Conservation (phyloP, 2,797 vertebrate species). For the Pteropus rufus region DNA sequence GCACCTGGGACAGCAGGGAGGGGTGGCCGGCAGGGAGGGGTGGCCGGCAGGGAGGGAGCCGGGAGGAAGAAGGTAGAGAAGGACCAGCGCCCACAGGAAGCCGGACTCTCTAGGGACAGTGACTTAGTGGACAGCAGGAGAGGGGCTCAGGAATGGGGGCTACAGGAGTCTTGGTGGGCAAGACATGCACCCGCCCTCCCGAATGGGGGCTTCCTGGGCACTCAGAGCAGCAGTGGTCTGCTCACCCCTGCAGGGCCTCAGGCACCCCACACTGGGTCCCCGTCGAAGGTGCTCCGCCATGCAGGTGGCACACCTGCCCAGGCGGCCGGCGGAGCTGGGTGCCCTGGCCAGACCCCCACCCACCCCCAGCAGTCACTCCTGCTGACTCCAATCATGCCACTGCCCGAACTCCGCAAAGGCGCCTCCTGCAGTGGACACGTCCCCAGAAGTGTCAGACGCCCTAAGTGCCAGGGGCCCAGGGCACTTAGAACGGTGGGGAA, state of each 20-base stretch:
- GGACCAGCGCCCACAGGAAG: not conserved
- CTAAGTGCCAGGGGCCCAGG: no score
- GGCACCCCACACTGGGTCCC: not conserved
- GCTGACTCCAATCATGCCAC: not conserved
- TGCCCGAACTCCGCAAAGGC: accelerated
- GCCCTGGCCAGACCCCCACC: not conserved
- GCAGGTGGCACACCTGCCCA: no score
- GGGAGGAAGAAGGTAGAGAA: no score
- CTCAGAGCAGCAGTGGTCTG: not conserved
- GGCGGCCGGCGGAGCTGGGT: accelerated
- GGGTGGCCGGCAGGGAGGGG: not conserved
- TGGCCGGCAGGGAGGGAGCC: accelerated
- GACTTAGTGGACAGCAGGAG: accelerated
- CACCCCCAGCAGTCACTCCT: not conserved
- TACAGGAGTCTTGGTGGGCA: no score
- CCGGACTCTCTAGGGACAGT: not conserved
- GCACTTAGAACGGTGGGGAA: no score
- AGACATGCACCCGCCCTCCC: no score
- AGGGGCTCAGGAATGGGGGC: not conserved
- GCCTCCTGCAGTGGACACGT: not conserved
- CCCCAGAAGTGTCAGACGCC: not conserved
- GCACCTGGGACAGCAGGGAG: not conserved
- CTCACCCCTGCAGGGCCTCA: no score
- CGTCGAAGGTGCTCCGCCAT: not conserved
- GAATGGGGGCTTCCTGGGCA: not conserved